phyloP scores from a whole-genome alignment of 1,140 invertebrate species.

The Sinonovacula constricta region DNA sequence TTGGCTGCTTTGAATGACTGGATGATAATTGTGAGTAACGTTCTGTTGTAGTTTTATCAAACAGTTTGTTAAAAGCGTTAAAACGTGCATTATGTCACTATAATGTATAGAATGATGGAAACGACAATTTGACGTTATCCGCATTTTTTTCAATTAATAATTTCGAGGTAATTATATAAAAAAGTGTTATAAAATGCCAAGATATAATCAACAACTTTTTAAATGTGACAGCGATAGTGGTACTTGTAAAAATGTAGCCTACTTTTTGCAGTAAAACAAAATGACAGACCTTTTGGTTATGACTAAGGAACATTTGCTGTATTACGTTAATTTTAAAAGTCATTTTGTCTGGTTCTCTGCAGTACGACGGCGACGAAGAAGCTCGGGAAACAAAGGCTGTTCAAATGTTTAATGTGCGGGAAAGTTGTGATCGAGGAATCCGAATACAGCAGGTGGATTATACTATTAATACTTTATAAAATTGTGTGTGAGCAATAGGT shows the following conservation, averaged over 20 bases:
- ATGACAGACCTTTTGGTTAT: neutral
- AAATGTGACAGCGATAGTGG: no score
- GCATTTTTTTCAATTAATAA: neutral
- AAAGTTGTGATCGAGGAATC: neutral
- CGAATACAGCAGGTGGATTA: neutral
- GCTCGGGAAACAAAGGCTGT: neutral
- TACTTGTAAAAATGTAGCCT: neutral
- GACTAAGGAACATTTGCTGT: neutral
- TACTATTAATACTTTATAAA: no score
- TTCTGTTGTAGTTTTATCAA: neutral
- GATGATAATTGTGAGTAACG: slow-evolving; percentile 49
- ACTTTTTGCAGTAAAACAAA: neutral
- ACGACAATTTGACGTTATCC: neutral
- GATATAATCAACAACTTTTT: no score
- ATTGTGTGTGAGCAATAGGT: no score
- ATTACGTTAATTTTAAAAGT: neutral
- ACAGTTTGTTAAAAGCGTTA: neutral
- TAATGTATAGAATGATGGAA: neutral
- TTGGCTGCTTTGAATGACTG: slow-evolving; percentile 61
- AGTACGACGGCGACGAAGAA: neutral
- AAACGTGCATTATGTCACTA: neutral
- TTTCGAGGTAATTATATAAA: neutral
- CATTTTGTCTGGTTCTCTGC: neutral
- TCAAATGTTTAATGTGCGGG: neutral
- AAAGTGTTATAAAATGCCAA: neutral